A percentile compares a stretch with the other conserved stretches of the same genome.
phyloP scores from a whole-genome alignment of 1,140 invertebrate genomes.

The Heliconius himera region DNA sequence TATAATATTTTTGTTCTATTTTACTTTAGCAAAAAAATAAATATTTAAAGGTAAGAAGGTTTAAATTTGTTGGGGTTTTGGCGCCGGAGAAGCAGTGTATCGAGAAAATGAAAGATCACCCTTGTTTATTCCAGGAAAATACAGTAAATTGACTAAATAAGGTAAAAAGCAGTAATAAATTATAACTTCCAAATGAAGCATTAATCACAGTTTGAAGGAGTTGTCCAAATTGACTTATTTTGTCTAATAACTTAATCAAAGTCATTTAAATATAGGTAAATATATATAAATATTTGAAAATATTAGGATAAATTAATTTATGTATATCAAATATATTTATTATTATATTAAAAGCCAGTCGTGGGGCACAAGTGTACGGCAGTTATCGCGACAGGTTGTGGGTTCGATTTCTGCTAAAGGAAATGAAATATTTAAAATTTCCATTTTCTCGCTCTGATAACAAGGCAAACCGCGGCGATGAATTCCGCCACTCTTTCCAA shows the following conservation, averaged over 20 bases:
- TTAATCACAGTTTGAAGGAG: neutral
- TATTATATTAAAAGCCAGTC: no score
- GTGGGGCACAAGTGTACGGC: no score
- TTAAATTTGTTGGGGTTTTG: constrained; percentile 21
- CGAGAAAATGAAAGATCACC: neutral
- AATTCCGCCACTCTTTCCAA: no score
- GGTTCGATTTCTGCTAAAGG: no score
- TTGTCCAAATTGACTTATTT: neutral
- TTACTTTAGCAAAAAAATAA: constrained; percentile 14
- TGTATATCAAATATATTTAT: no score
- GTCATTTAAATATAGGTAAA: neutral
- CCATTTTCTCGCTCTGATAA: no score
- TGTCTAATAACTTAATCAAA: neutral
- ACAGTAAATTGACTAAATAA: neutral
- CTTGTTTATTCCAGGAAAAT: neutral
- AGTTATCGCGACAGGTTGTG: no score
- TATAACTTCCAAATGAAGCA: neutral
- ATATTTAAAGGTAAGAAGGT: constrained; percentile 23
- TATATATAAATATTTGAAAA: no score
- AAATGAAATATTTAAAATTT: no score
- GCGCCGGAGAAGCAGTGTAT: constrained; percentile 27
- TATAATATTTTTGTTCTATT: no score
- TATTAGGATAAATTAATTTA: no score
- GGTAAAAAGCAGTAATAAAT: constrained; percentile 7
- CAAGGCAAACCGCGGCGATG: no score